Evolutionary conservation across 2,888 invertebrate species (phyloP), one percentile per base, ranked within the genome.

Genomic region (Psococerastis gibbosa): DNA sequence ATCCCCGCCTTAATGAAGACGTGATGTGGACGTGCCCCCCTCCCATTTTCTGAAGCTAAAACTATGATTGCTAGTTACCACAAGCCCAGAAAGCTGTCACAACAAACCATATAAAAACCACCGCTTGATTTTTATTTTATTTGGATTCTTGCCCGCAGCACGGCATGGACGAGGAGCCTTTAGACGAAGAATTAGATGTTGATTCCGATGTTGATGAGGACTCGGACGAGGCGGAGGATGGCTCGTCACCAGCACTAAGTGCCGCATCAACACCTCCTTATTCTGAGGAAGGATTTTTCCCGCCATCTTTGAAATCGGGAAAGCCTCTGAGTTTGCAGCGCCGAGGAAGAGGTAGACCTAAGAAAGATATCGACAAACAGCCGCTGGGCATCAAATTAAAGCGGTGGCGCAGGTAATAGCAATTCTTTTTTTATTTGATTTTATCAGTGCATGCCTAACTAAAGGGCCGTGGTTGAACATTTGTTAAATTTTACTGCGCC

Each of bases 311-410:
- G 27, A 49, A 44, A 46, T 44, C 66, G 46, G 70, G 72, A 23
- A 72, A 72, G 56, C 71, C 72, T 41, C 56, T 70, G 43, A 64
- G 69, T 45, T 71, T 75, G 43, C n/a, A n/a, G n/a, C 70, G 76
- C 50, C 69, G 83, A 49, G 82, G 83, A 41, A 78, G 83, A 15
- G 83, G 84, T 11, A 67, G 84, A 53, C 83, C 84, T 9, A 69
- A 82, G 48, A 80, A 83, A 55, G 82, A 83, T 42, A n/a, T 43
- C 44, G 22, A 41, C 11, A 16, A 52, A 46, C 53, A 53, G 43
- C 51, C 55, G 9, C 49, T 56, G 13, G 59, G 59, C 13, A 53
- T 58, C 9, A 60, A 62, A 52, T 50, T 61, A 44, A 63, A 59
- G 51, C 54, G 59, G 46, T 60, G 59, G 56, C 60, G 57, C 54